Percentiles rank a stretch among this genome's conserved stretches.
Evolutionary conservation across 2,888 invertebrate genomes (phyloP).

Genomic region (Dugesia japonica): DNA sequence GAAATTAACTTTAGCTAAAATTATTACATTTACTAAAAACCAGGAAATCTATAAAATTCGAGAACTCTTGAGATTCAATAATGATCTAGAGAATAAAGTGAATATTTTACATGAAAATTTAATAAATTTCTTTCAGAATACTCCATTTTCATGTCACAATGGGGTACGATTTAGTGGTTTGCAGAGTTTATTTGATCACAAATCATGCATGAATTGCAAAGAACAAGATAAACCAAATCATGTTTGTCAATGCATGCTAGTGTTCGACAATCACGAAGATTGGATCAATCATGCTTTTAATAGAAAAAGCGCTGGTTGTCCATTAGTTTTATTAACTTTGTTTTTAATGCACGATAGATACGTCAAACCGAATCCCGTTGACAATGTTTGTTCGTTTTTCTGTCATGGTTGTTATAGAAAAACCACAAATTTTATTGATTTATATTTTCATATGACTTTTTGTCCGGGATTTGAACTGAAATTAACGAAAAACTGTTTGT

Average conservation of each 20-base stretch:
- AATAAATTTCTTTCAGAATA: not conserved
- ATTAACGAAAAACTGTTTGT: not conserved
- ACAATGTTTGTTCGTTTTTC: not conserved
- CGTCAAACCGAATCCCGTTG: not conserved
- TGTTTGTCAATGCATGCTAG: not conserved
- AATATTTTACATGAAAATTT: not conserved
- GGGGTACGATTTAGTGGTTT: not conserved
- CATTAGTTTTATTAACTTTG: not conserved
- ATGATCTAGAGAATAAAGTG: not conserved
- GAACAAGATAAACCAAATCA: not conserved
- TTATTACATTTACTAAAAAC: not conserved
- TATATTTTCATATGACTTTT: slow-evolving; percentile 7
- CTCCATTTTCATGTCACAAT: not conserved
- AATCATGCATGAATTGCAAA: not conserved
- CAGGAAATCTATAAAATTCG: not conserved
- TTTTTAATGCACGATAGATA: not conserved
- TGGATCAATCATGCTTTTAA: not conserved
- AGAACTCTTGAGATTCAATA: not conserved
- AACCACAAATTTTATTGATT: not conserved
- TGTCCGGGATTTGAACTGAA: not conserved
- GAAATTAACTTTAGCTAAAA: not conserved
- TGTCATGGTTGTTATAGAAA: slow-evolving; percentile 2
- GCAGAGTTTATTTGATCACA: not conserved
- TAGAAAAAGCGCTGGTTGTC: not conserved
- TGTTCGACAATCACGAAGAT: not conserved